These are phyloP conservation scores for Lucilia cuprina DNA, from an alignment of 1,140 invertebrate species.

Conservation along the genomic window DNA sequence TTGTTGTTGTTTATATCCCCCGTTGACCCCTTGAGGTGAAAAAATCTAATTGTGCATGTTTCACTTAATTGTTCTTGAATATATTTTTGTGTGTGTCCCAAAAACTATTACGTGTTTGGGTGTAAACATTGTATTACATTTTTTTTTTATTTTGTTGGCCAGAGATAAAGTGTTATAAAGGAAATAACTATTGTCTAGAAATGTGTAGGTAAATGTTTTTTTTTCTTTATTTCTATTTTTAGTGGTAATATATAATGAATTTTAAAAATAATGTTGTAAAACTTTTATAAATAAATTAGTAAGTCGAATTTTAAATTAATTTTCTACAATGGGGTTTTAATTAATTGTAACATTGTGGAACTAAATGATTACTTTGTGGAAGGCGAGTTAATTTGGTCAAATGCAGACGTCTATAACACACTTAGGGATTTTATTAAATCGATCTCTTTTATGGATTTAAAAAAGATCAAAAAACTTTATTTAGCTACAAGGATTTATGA, in stretches of 20 bases:
- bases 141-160: neutral
- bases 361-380: too few relatives aligned
- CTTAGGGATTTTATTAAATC: too few relatives aligned
- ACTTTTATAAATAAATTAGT: neutral
- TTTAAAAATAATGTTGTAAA: neutral
- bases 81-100: neutral
- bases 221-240: neutral
- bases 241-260: neutral
- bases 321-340: neutral
- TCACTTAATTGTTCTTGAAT: conserved; percentile 27
- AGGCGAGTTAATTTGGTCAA: too few relatives aligned
- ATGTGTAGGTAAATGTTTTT: neutral
- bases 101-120: neutral
- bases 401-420: too few relatives aligned
- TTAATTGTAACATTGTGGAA: neutral
- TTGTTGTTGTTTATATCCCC: neutral
- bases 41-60: conserved; percentile 32
- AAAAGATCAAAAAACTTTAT: too few relatives aligned
- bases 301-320: neutral
- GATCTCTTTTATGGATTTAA: too few relatives aligned
- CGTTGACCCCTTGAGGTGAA: conserved; percentile 21
- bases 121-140: neutral
- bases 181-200: neutral
- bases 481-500: too few relatives aligned
- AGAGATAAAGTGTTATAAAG: conserved; percentile 3